A percentile compares a stretch with the other conserved stretches of the same genome.
phyloP scores from a whole-genome alignment of 2,797 vertebrate genomes.

The Denticeps clupeoides region DNA sequence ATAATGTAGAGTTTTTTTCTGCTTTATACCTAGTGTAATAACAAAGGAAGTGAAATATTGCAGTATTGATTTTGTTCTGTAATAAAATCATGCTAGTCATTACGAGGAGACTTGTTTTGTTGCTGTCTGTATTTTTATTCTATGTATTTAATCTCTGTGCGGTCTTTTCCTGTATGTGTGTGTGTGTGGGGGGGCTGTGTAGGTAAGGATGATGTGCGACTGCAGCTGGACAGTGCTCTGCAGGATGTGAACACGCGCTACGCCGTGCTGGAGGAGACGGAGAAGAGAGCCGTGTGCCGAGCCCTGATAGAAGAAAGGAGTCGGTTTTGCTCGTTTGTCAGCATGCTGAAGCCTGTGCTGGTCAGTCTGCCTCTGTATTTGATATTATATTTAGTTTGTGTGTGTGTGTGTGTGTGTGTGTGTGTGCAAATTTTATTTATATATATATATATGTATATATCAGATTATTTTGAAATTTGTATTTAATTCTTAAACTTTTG shows the following conservation, averaged over 20 bases:
- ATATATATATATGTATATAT: neutral
- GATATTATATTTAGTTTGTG: neutral
- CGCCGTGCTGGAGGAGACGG: constrained; percentile 64
- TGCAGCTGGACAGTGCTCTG: constrained; percentile 65
- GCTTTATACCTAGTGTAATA: too few species aligned
- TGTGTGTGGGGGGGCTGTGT: too few species aligned
- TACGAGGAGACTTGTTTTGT: too few species aligned
- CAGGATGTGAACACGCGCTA: constrained; percentile 72
- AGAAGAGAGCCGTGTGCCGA: constrained; percentile 64
- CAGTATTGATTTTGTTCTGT: too few species aligned
- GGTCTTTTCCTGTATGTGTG: neutral
- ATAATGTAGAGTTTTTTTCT: too few species aligned
- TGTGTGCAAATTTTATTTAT: neutral
- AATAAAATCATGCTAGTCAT: too few species aligned
- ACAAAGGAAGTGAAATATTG: too few species aligned
- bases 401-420: neutral
- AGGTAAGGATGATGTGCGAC: constrained; percentile 66
- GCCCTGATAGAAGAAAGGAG: constrained; percentile 65
- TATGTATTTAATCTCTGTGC: too few species aligned
- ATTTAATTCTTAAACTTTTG: too few species aligned
- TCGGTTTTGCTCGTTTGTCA: constrained; percentile 68
- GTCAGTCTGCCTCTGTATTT: constrained; percentile 40
- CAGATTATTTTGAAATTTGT: neutral
- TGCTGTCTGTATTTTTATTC: too few species aligned
- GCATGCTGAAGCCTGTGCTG: constrained; percentile 69